A percentile compares a stretch with the other conserved stretches of the same genome.
phyloP scores from a whole-genome alignment of 2,113 vertebrate genomes.

The Datnioides undecimradiatus region DNA sequence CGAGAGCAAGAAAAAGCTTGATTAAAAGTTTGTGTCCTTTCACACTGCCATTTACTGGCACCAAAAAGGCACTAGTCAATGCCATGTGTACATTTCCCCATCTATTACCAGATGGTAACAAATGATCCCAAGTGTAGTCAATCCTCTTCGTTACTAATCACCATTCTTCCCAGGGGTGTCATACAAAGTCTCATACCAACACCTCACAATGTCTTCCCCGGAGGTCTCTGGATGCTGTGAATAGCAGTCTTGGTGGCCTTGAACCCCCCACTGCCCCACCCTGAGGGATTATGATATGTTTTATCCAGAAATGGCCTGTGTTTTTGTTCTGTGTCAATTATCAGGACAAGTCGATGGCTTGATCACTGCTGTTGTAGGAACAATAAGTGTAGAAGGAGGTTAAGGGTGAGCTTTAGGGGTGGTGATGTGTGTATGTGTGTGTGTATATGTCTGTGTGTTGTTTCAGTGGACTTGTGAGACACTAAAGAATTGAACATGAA shows the following conservation, averaged over 20 bases:
- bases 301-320: conserved; percentile 57
- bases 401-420: conserved; percentile 46
- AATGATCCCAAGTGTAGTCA: conserved; percentile 13
- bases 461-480: conserved; percentile 44
- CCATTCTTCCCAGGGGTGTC: conserved; percentile 74
- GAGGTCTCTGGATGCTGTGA: conserved; percentile 77
- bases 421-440: conserved; percentile 41
- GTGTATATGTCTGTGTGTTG: no score
- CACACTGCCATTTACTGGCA: not conserved
- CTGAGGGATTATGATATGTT: conserved; percentile 79
- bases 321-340: conserved; percentile 73
- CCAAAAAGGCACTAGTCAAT: not conserved
- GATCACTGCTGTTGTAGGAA: conserved; percentile 47
- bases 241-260: conserved; percentile 81
- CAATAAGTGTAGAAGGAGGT: conserved; percentile 36
- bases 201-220: conserved; percentile 77
- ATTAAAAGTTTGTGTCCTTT: no score
- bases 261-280: conserved; percentile 53
- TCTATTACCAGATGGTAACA: conserved; percentile 4
- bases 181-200: conserved; percentile 70
- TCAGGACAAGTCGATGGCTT: conserved; percentile 33
- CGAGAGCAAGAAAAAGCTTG: not conserved
- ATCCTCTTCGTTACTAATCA: conserved; percentile 56
- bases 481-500: conserved; percentile 62
- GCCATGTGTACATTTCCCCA: conserved; percentile 1